phyloP scores from a whole-genome alignment of 2,113 vertebrate genomes.

The Burhinus oedicnemus region DNA sequence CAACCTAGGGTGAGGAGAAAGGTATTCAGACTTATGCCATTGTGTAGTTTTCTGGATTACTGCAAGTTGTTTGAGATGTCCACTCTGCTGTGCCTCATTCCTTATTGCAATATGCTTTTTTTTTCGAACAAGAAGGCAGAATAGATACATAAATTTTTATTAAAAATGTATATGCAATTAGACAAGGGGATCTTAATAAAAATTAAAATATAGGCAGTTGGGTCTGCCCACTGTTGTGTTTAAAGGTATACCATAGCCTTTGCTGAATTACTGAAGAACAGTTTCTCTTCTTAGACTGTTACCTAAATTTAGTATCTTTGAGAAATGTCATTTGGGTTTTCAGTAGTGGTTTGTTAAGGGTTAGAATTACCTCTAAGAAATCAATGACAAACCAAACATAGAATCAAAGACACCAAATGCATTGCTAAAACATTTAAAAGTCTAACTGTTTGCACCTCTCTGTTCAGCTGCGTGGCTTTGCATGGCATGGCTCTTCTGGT shows the following conservation, averaged over 20 bases:
- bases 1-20: not conserved
- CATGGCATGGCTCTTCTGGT: not conserved
- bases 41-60: not conserved
- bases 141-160: not conserved
- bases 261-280: not conserved
- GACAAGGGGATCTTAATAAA: not conserved
- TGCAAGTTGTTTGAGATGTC: not conserved
- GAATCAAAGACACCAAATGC: not conserved
- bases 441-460: not conserved
- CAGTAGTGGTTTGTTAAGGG: not conserved
- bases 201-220: not conserved
- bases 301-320: not conserved
- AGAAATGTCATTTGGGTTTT: not conserved
- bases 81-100: not conserved
- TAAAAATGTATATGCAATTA: not conserved
- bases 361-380: not conserved
- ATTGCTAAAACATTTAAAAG: not conserved
- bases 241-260: not conserved
- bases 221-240: not conserved
- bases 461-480: not conserved
- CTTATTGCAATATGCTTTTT: not conserved
- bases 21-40: not conserved
- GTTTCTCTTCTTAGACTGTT: constrained; percentile 17
- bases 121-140: not conserved
- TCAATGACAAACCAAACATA: not conserved